Evolutionary conservation across 2,888 invertebrate species (phyloP).

Genomic region (Xanthia icteritia): DNA sequence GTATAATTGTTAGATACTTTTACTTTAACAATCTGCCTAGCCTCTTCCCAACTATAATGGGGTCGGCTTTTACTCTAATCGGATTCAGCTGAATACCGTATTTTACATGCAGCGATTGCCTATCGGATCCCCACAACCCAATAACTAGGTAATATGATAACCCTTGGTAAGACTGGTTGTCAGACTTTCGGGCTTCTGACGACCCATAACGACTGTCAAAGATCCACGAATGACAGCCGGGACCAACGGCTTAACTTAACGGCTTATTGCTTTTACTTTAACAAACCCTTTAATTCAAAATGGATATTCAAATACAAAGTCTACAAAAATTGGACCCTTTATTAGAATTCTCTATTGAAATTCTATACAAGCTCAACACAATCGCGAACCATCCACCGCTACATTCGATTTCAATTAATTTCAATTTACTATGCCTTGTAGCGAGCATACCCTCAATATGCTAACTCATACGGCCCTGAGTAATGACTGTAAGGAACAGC

Average conservation of each 20-base stretch:
- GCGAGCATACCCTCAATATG: slow-evolving; percentile 69
- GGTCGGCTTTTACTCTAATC: too few species aligned
- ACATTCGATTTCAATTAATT: slow-evolving; percentile 68
- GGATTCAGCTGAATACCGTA: too few species aligned
- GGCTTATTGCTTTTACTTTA: neutral
- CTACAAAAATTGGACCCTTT: slow-evolving; percentile 29
- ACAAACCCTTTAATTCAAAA: slow-evolving; percentile 14
- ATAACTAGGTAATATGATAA: too few species aligned
- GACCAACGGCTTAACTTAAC: too few species aligned
- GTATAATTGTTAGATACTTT: neutral
- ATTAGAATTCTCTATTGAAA: slow-evolving; percentile 37
- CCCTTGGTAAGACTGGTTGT: too few species aligned
- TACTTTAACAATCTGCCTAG: neutral
- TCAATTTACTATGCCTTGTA: slow-evolving; percentile 66
- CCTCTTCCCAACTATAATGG: too few species aligned
- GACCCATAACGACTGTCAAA: too few species aligned
- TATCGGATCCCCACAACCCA: too few species aligned
- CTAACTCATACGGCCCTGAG: slow-evolving; percentile 79
- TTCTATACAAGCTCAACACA: slow-evolving; percentile 50
- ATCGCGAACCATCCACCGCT: slow-evolving; percentile 48
- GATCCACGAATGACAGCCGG: too few species aligned
- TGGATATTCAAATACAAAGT: slow-evolving; percentile 20
- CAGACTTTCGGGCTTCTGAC: too few species aligned
- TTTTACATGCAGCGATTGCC: too few species aligned
- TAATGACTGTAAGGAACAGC: slow-evolving; percentile 80